Conservation (phyloP, 2,797 vertebrate genomes). For the Pampus argenteus region DNA sequence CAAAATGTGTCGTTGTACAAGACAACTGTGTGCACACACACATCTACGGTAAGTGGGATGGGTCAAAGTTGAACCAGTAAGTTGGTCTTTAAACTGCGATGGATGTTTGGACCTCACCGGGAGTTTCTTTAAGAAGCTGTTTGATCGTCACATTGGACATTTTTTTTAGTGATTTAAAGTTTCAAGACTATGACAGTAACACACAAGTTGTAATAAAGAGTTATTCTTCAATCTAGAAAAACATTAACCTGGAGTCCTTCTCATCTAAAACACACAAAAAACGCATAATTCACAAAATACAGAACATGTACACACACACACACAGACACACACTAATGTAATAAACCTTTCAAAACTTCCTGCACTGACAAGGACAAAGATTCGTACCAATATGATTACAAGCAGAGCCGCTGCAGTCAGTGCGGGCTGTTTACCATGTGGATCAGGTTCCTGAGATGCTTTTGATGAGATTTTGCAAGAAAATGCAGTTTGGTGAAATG, state of each 20-base stretch:
- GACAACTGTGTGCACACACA: not conserved
- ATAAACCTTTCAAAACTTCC: slow-evolving; percentile 56
- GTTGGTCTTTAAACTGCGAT: not conserved
- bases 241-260: too few species aligned
- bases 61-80: too few species aligned
- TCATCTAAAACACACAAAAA: too few species aligned
- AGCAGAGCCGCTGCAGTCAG: slow-evolving; percentile 38
- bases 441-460: slow-evolving; percentile 60
- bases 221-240: slow-evolving; percentile 30
- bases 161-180: not conserved
- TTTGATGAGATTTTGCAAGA: slow-evolving; percentile 64
- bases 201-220: slow-evolving; percentile 27
- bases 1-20: not conserved
- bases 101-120: not conserved
- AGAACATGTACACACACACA: slow-evolving; percentile 18
- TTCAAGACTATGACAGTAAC: slow-evolving; percentile 13
- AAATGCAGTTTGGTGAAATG: slow-evolving; percentile 56
- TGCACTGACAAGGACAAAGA: slow-evolving; percentile 53
- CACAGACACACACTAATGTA: slow-evolving; percentile 24
- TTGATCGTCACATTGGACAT: not conserved
- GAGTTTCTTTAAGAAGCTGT: not conserved
- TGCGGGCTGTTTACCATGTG: slow-evolving; percentile 40
- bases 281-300: too few species aligned
- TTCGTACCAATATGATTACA: slow-evolving; percentile 34
- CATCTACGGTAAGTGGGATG: too few species aligned